Conservation (phyloP, 2,888 invertebrate genomes). For the Callosobruchus maculatus region DNA sequence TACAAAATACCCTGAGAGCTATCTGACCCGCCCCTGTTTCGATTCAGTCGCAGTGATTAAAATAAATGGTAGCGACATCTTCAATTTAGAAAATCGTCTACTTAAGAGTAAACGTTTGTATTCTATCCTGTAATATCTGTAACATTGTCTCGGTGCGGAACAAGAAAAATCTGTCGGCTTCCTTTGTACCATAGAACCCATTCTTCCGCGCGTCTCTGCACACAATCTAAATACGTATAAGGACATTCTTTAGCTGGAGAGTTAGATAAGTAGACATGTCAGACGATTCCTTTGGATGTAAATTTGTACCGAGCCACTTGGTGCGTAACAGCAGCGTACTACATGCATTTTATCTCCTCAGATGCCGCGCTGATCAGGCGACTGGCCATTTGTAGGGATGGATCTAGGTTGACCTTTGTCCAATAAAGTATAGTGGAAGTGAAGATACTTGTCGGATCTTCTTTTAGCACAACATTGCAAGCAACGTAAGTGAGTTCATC, state of each 20-base stretch:
- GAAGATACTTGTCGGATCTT: too few relatives aligned
- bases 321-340: slow-evolving; percentile 35
- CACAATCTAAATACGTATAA: slow-evolving; percentile 49
- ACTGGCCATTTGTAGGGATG: background rate
- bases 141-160: slow-evolving; percentile 44
- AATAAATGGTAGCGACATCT: slow-evolving; percentile 27
- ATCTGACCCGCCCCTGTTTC: background rate
- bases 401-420: background rate
- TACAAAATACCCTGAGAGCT: background rate
- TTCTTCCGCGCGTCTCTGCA: slow-evolving; percentile 45
- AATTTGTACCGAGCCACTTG: slow-evolving; percentile 46
- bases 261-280: slow-evolving; percentile 49
- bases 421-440: background rate
- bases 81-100: slow-evolving; percentile 29
- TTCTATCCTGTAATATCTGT: slow-evolving; percentile 44
- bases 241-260: slow-evolving; percentile 44
- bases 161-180: slow-evolving; percentile 46
- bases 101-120: slow-evolving; percentile 38
- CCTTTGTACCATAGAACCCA: slow-evolving; percentile 46
- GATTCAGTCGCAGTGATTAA: slow-evolving; percentile 17
- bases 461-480: too few relatives aligned
- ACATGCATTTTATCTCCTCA: background rate
- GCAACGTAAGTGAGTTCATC: too few relatives aligned
- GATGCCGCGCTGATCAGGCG: background rate
- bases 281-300: slow-evolving; percentile 50